Percentiles rank a stretch among this genome's conserved stretches.
Evolutionary conservation across 2,888 invertebrate species (phyloP).

Genomic region (Conops quadrifasciatus): DNA sequence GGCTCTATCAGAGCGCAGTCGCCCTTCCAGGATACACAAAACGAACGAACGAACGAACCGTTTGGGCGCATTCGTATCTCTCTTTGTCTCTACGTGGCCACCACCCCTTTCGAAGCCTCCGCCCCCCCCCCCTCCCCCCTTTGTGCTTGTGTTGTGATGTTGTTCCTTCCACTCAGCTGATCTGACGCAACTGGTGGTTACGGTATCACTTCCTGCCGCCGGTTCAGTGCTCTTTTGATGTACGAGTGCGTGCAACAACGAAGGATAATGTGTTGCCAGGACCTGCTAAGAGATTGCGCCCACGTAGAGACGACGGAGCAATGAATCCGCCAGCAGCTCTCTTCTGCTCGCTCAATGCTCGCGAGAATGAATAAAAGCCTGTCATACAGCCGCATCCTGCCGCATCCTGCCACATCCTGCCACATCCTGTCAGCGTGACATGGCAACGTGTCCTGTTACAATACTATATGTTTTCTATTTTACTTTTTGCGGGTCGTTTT

Average conservation of each 20-base stretch:
- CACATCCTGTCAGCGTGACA: slow-evolving; percentile 15
- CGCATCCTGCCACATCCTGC: slow-evolving; percentile 18
- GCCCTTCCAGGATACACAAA: slow-evolving; percentile 38
- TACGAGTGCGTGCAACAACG: not conserved
- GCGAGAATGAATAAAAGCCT: slow-evolving; percentile 21
- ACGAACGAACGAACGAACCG: not conserved
- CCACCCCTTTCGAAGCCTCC: slow-evolving; percentile 38
- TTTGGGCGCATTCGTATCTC: too few relatives aligned
- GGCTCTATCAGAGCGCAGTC: slow-evolving; percentile 19
- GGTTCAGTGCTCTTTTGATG: not conserved
- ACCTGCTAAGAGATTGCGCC: not conserved
- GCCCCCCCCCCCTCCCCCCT: not conserved
- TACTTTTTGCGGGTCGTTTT: not conserved
- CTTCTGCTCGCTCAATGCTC: slow-evolving; percentile 18
- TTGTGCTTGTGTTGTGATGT: slow-evolving; percentile 8
- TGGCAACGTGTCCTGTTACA: slow-evolving; percentile 26
- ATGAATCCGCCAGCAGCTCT: not conserved
- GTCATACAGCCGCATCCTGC: slow-evolving; percentile 1
- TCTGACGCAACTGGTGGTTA: slow-evolving; percentile 53
- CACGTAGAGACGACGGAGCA: not conserved
- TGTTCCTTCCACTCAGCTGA: slow-evolving; percentile 13
- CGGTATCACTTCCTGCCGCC: slow-evolving; percentile 12
- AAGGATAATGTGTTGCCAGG: not conserved
- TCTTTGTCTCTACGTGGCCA: slow-evolving; percentile 30
- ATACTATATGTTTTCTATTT: not conserved